Conservation (phyloP, 2,113 vertebrate genomes). For the Gobius niger region DNA sequence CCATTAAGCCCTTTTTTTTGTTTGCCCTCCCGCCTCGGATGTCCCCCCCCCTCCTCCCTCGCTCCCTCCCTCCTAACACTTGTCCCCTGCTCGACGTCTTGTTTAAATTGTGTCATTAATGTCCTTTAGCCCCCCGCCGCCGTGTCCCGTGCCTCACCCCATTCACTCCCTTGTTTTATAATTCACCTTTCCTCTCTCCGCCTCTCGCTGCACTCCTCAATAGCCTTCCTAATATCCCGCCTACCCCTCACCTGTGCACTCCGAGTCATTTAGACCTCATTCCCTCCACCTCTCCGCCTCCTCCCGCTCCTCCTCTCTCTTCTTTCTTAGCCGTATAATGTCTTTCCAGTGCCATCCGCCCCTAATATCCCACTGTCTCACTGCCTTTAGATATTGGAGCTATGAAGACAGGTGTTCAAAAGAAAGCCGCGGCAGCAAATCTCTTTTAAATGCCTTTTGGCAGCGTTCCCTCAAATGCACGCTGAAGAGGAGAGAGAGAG, state of each 20-base stretch:
- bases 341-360: constrained; percentile 54
- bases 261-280: constrained; percentile 62
- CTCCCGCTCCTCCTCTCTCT: constrained; percentile 26
- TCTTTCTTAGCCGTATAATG: constrained; percentile 37
- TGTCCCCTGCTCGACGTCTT: constrained; percentile 32
- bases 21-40: constrained; percentile 14
- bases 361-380: constrained; percentile 56
- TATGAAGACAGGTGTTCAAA: constrained; percentile 69
- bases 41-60: constrained; percentile 14
- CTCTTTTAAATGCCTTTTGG: constrained; percentile 56
- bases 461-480: constrained; percentile 46
- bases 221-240: constrained; percentile 56
- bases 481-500: constrained; percentile 11
- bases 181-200: constrained; percentile 50
- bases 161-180: constrained; percentile 55
- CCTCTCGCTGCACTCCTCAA: constrained; percentile 32
- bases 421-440: constrained; percentile 55
- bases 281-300: constrained; percentile 44
- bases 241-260: constrained; percentile 35
- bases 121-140: constrained; percentile 37
- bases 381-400: constrained; percentile 63
- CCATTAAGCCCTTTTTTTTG: constrained; percentile 7
- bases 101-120: constrained; percentile 43
- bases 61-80: neutral
- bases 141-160: constrained; percentile 50